Evolutionary conservation across 2,113 vertebrate species (phyloP).

Genomic region (Psilopogon haemacephalus): DNA sequence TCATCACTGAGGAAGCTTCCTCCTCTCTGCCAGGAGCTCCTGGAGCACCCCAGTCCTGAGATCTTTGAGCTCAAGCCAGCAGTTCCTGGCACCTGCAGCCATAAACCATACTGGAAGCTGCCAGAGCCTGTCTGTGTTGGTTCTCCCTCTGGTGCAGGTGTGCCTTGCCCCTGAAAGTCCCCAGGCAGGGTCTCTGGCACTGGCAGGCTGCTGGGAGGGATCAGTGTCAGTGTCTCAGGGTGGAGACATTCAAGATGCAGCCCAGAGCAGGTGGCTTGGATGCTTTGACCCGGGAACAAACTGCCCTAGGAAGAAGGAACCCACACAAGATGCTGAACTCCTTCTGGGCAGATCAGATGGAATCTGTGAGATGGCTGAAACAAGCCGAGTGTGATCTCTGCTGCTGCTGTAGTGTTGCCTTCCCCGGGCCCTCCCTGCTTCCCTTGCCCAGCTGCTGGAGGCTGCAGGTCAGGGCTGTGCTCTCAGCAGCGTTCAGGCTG

Average conservation of each 20-base stretch:
- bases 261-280: not conserved
- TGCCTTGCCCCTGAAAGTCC: constrained; percentile 23
- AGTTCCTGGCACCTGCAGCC: constrained; percentile 12
- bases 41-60: not conserved
- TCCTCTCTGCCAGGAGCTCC: not conserved
- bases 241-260: not conserved
- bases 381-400: not conserved
- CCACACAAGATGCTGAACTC: not conserved
- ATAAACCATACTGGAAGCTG: not conserved
- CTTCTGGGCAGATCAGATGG: not conserved
- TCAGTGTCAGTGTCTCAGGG: not conserved
- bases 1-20: not conserved
- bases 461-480: not conserved
- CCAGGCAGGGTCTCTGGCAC: not conserved
- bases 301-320: not conserved
- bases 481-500: not conserved
- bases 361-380: not conserved
- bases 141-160: constrained; percentile 35
- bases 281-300: not conserved
- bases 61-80: not conserved
- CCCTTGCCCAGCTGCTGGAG: not conserved
- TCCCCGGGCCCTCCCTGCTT: not conserved
- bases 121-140: not conserved
- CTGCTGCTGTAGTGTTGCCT: not conserved
- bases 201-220: not conserved